Evolutionary conservation across 2,113 vertebrate species (phyloP).

Genomic region (Struthidea cinerea): DNA sequence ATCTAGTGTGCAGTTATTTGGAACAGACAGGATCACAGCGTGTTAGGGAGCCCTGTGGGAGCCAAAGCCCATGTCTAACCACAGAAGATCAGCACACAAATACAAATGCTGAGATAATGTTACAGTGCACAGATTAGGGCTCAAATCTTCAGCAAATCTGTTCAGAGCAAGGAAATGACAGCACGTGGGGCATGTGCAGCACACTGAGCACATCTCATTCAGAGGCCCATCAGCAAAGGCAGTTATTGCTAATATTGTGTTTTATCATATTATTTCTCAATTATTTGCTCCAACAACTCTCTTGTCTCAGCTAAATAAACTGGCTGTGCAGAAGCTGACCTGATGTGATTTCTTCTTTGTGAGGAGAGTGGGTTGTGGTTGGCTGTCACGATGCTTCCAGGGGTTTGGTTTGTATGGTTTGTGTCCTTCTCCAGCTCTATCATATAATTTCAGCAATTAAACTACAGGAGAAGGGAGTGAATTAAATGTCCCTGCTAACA

Average conservation of each 20-base stretch:
- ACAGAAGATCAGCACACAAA: background rate
- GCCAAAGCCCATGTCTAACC: background rate
- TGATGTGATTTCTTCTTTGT: background rate
- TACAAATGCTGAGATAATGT: background rate
- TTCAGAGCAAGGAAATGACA: constrained; percentile 10
- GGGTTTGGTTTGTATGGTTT: background rate
- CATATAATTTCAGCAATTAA: background rate
- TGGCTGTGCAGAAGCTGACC: background rate
- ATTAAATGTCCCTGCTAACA: background rate
- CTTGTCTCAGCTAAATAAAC: constrained; percentile 10
- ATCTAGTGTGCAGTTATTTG: background rate
- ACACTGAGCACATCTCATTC: background rate
- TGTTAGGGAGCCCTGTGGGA: background rate
- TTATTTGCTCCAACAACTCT: constrained; percentile 21
- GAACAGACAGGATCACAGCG: background rate
- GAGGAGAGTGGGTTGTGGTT: background rate
- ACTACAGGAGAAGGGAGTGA: background rate
- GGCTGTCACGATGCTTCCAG: background rate
- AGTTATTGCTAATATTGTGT: background rate
- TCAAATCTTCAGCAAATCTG: constrained; percentile 29
- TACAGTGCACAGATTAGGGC: background rate
- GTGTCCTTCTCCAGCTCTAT: background rate
- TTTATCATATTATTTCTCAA: constrained; percentile 13
- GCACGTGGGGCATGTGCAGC: background rate
- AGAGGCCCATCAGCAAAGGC: background rate